These are phyloP conservation scores for Petrocephalus schoutedeni DNA, from an alignment of 2,797 vertebrate species.

Conservation along the genomic window DNA sequence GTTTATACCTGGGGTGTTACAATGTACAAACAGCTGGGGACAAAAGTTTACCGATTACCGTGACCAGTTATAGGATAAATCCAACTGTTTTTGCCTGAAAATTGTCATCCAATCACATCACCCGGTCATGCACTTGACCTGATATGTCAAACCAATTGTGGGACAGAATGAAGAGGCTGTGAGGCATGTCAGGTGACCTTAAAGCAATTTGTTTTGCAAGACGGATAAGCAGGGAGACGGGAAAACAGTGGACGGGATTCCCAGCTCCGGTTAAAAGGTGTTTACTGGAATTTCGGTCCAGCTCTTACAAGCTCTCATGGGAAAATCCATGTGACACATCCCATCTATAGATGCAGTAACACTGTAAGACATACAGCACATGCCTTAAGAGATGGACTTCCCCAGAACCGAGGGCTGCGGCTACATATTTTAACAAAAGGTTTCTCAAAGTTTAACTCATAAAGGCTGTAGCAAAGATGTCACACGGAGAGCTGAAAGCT, in stretches of 20 bases:
- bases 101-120: neutral
- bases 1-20: neutral
- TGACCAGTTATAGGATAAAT: neutral
- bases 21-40: neutral
- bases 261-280: neutral
- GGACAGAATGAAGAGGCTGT: neutral
- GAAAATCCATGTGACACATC: neutral
- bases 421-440: neutral
- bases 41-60: neutral
- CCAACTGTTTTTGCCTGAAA: neutral
- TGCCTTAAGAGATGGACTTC: neutral
- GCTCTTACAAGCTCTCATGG: neutral
- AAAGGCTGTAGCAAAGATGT: neutral
- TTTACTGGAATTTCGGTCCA: neutral
- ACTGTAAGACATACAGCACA: neutral
- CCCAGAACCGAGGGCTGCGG: neutral
- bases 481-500: neutral
- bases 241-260: neutral
- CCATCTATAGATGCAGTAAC: neutral
- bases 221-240: neutral
- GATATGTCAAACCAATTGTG: slow-evolving; percentile 12
- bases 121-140: neutral
- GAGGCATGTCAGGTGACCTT: neutral
- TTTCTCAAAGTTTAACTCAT: neutral
- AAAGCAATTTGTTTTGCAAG: neutral